These are phyloP conservation scores for Pachyramphus minor DNA, from an alignment of 2,113 vertebrate species.

Conservation along the genomic window DNA sequence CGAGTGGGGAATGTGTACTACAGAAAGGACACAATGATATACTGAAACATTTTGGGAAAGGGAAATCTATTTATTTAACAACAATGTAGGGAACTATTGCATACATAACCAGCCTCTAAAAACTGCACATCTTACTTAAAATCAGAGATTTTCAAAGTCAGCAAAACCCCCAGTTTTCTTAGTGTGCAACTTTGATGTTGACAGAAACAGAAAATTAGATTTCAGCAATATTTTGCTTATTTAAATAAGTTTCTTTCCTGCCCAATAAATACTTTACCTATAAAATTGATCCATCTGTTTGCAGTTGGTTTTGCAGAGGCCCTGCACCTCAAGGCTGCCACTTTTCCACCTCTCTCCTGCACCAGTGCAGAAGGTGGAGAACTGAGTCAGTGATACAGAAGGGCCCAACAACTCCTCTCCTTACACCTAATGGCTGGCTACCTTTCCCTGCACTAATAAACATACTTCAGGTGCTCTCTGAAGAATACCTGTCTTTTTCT, in stretches of 20 bases:
- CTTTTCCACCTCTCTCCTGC: background rate
- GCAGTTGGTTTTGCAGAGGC: background rate
- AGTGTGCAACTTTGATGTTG: background rate
- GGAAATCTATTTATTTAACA: background rate
- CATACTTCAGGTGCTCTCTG: background rate
- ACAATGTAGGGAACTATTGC: background rate
- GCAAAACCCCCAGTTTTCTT: background rate
- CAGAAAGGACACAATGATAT: background rate
- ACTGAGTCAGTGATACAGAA: background rate
- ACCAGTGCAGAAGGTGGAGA: background rate
- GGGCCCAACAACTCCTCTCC: background rate
- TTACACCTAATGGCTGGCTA: background rate
- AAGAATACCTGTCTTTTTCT: fast-evolving
- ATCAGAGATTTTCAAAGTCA: background rate
- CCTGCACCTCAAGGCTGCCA: background rate
- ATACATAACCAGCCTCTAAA: background rate
- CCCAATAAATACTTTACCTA: background rate
- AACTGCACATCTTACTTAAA: background rate
- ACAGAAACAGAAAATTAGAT: background rate
- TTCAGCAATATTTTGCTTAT: background rate
- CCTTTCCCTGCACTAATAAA: background rate
- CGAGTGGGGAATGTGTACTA: background rate
- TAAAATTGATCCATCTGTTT: background rate
- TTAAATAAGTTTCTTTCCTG: background rate
- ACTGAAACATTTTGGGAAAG: background rate